Evolutionary conservation across 2,888 invertebrate genomes (phyloP).

Genomic region (Ophioninae sp.): DNA sequence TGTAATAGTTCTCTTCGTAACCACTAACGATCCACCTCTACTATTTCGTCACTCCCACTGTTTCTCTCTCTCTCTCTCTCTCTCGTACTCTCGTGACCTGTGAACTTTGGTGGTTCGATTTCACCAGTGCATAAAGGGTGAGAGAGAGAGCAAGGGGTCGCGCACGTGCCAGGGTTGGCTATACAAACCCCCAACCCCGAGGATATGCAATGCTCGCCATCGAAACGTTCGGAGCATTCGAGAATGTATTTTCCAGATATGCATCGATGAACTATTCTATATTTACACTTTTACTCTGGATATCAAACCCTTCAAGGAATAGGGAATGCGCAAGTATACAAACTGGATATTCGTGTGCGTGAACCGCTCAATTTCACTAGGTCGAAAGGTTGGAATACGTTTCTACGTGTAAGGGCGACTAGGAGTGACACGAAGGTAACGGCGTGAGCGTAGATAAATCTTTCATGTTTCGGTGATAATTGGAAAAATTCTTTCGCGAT

Average conservation of each 20-base stretch:
- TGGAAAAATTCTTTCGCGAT: conserved; percentile 7
- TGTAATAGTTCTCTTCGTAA: conserved; percentile 21
- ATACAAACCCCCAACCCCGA: conserved; percentile 12
- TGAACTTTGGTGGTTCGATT: conserved; percentile 68
- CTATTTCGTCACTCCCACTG: conserved; percentile 29
- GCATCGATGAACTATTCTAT: conserved; percentile 23
- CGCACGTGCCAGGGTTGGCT: conserved; percentile 42
- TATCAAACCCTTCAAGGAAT: conserved; percentile 5
- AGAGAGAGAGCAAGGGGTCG: conserved; percentile 21
- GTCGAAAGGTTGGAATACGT: not conserved
- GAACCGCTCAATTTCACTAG: conserved; percentile 11
- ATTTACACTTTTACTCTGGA: conserved; percentile 6
- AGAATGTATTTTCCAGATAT: conserved; percentile 32
- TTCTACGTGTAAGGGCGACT: not conserved
- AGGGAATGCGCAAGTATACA: too few species aligned
- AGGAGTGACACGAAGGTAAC: not conserved
- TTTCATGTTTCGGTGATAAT: conserved; percentile 10
- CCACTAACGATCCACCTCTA: conserved; percentile 16
- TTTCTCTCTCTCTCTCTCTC: conserved; percentile 3
- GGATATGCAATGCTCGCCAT: conserved; percentile 33
- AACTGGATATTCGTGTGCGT: not conserved
- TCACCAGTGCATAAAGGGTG: conserved; percentile 22
- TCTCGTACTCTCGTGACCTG: conserved; percentile 66
- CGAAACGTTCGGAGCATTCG: conserved; percentile 26
- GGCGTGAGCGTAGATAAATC: not conserved